Percentiles rank a stretch among this genome's conserved stretches.
Conservation (phyloP, 2,888 invertebrate species). For the Selenia dentaria region DNA sequence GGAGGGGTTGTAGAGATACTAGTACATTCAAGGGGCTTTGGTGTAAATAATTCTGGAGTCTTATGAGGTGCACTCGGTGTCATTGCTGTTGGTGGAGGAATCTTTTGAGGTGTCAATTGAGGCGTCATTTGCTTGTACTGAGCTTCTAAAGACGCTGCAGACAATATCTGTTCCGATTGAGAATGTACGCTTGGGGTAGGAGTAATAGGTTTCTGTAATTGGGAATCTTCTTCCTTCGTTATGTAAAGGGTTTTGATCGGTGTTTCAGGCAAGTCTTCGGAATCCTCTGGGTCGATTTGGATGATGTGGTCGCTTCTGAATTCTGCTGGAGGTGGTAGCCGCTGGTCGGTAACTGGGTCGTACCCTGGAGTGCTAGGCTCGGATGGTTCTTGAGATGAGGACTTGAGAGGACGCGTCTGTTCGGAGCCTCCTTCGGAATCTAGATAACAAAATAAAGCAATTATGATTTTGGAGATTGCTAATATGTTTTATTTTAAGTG, state of each 20-base stretch:
- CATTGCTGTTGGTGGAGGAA: neutral
- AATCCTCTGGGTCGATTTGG: conserved; percentile 60
- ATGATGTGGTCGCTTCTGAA: conserved; percentile 51
- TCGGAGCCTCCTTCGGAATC: conserved; percentile 62
- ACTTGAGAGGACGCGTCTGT: conserved; percentile 58
- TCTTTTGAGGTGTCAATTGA: conserved; percentile 2
- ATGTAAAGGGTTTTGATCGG: conserved; percentile 62
- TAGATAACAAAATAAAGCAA: conserved; percentile 25
- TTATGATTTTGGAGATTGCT: no score
- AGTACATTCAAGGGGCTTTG: neutral
- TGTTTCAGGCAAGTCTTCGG: conserved; percentile 47
- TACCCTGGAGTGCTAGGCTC: conserved; percentile 57
- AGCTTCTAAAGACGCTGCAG: conserved; percentile 62
- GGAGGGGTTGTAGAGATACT: neutral
- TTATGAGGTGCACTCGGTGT: neutral
- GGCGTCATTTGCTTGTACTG: conserved; percentile 48
- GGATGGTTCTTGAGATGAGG: conserved; percentile 61
- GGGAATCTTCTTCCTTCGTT: conserved; percentile 62
- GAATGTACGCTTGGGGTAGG: conserved; percentile 59
- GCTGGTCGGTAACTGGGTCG: conserved; percentile 48
- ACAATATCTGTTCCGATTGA: conserved; percentile 63
- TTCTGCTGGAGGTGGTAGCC: conserved; percentile 51
- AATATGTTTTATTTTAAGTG: no score
- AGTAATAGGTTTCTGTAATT: conserved; percentile 65
- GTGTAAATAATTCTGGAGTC: neutral